These are phyloP conservation scores for Trinectes maculatus DNA, from an alignment of 2,113 vertebrate genomes.

Conservation along the genomic window DNA sequence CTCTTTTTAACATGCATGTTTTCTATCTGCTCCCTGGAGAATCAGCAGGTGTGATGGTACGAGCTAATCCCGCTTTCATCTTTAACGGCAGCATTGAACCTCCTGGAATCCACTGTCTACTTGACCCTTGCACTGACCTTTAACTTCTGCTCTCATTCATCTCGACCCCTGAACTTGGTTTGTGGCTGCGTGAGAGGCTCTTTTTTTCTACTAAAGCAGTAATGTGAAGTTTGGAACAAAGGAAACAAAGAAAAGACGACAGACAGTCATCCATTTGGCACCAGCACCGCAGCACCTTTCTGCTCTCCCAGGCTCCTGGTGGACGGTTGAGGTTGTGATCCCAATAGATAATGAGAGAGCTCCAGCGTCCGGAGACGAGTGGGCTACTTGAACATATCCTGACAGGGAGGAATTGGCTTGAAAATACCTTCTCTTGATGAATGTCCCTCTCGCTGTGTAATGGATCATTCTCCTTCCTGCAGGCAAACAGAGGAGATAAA, in stretches of 20 bases:
- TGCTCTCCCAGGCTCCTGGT: not conserved
- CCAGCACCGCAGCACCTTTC: not conserved
- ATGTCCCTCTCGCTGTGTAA: conserved; percentile 13
- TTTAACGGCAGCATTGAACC: conserved; percentile 20
- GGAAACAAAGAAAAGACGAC: not conserved
- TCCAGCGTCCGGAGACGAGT: conserved; percentile 8
- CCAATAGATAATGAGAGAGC: conserved; percentile 18
- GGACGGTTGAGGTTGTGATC: not conserved
- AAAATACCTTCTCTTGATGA: not conserved
- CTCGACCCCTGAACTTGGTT: conserved; percentile 7
- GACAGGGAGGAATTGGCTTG: not conserved
- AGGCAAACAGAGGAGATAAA: not conserved
- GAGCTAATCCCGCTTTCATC: conserved; percentile 9
- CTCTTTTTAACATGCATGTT: not conserved
- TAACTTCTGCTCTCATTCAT: not conserved
- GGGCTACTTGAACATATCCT: conserved; percentile 5
- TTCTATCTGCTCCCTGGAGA: conserved; percentile 1
- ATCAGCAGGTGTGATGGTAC: too few species aligned
- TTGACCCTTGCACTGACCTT: conserved; percentile 24
- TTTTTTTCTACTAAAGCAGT: conserved; percentile 8
- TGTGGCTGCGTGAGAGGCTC: not conserved
- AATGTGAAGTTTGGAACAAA: not conserved
- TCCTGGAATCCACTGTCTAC: conserved; percentile 31
- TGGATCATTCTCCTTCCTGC: conserved; percentile 6
- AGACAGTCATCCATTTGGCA: not conserved